A percentile compares a stretch with the other conserved stretches of the same genome.
These are phyloP conservation scores for Bos indicus DNA, from an alignment of 2,113 vertebrate genomes.

Conservation along the genomic window DNA sequence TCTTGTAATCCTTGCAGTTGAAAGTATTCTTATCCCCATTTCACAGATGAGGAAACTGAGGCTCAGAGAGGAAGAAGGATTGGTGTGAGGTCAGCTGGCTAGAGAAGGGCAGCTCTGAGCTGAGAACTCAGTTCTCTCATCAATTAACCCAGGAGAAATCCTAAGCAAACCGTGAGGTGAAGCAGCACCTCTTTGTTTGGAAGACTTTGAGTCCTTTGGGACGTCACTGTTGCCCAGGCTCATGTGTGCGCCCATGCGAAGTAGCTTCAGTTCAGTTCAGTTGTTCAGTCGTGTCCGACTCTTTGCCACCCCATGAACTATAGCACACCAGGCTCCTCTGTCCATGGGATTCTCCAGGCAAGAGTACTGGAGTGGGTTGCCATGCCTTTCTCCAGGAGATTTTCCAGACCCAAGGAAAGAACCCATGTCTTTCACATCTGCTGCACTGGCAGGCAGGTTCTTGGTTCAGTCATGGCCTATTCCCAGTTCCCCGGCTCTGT, in stretches of 20 bases:
- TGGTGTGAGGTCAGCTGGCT: neutral
- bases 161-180: neutral
- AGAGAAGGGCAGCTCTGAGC: neutral
- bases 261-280: neutral
- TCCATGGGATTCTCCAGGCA: neutral
- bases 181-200: neutral
- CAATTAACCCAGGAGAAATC: neutral
- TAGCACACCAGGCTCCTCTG: neutral
- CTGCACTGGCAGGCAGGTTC: neutral
- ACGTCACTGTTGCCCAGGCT: neutral
- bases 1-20: neutral
- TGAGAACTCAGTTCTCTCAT: neutral
- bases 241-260: neutral
- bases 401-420: neutral
- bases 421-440: neutral
- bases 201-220: neutral
- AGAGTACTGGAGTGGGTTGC: neutral
- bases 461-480: neutral
- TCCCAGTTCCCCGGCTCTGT: neutral
- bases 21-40: neutral
- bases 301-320: neutral
- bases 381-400: neutral
- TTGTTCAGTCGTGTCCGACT: neutral
- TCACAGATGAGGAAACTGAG: neutral
- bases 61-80: neutral